Base-by-base conservation (phyloP, 2,797 vertebrate genomes). In the Eulemur mongoz region DNA sequence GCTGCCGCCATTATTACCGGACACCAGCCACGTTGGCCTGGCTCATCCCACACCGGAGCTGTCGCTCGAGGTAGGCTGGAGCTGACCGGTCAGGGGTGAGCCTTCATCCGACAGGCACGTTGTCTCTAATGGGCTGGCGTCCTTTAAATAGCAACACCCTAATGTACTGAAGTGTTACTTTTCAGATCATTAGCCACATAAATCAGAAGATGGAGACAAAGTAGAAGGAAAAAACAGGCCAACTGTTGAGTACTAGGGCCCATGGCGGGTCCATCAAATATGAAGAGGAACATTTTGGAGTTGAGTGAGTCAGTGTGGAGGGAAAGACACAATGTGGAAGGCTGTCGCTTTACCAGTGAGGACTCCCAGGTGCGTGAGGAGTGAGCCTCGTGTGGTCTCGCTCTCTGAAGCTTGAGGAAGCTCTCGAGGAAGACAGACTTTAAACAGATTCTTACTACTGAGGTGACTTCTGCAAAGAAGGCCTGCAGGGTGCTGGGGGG, bases 201-300 rank as follows among this genome's bases (percentile, higher is more conserved):
- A 52, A 91, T 97, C 95, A 96, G 90, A 97, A 96, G 94, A 78
- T 92, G 80, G 92, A 96, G 95, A 91, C 92, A 95, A 86, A 93
- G 73, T 82, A 92, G 85, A 95, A 70, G 81, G 91, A 43, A 94
- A 94, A 92, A 93, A 52, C 59, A 85, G 65, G 35, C 67, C 43
- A 38, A 38, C 4, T 52, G 38, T 45, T 89, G 80, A 27, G 25
- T 32, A 13, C 35, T 2, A 1, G 72, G 82, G 45, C 75, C 69
- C n/a, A 0, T 61, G 52, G 45, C 4, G 20, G 78, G 81, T 70
- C 82, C 85, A 54, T 92, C 54, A 69, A 25, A 81, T 40, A 48
- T 1, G 9, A 79, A 88, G 57, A 75, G 38, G 81, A 48, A 32
- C 6, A 18, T 84, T 89, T 52, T 35, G 17, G 54, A 78, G 10